phyloP scores from a whole-genome alignment of 2,888 invertebrate genomes.

The Allolobophora icterica region DNA sequence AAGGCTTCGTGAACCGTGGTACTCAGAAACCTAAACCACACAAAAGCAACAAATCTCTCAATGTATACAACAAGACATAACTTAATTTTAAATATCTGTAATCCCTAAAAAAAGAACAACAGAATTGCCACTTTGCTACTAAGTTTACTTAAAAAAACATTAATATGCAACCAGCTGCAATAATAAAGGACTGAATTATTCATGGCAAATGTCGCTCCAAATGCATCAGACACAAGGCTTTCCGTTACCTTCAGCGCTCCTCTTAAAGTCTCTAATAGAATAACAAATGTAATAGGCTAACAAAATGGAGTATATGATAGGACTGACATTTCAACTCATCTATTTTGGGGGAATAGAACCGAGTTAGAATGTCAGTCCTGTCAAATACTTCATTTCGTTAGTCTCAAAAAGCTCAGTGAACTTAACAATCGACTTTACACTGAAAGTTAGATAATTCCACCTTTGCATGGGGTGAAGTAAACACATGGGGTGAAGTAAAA shows the following conservation, averaged over 20 bases:
- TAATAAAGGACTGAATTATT: neutral
- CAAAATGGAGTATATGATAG: too few relatives aligned
- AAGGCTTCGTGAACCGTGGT: conserved; percentile 29
- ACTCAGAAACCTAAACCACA: conserved; percentile 29
- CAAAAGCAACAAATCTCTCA: neutral
- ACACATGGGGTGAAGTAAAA: neutral
- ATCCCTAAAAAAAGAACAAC: neutral
- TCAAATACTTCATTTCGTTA: neutral
- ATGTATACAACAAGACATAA: neutral
- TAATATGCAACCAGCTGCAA: neutral
- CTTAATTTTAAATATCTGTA: neutral
- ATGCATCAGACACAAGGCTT: neutral
- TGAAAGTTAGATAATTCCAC: neutral
- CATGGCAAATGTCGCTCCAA: neutral
- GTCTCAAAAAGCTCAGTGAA: too few relatives aligned
- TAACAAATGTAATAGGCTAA: too few relatives aligned
- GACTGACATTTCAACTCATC: neutral
- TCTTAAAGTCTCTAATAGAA: too few relatives aligned
- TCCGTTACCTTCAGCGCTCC: neutral
- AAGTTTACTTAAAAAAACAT: neutral
- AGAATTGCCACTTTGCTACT: neutral
- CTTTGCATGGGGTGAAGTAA: neutral
- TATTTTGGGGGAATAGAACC: neutral
- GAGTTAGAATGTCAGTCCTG: neutral
- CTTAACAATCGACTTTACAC: too few relatives aligned